A percentile compares a stretch with the other conserved stretches of the same genome.
These are phyloP conservation scores for Megalops cyprinoides DNA, from an alignment of 2,797 vertebrate species.

Conservation along the genomic window DNA sequence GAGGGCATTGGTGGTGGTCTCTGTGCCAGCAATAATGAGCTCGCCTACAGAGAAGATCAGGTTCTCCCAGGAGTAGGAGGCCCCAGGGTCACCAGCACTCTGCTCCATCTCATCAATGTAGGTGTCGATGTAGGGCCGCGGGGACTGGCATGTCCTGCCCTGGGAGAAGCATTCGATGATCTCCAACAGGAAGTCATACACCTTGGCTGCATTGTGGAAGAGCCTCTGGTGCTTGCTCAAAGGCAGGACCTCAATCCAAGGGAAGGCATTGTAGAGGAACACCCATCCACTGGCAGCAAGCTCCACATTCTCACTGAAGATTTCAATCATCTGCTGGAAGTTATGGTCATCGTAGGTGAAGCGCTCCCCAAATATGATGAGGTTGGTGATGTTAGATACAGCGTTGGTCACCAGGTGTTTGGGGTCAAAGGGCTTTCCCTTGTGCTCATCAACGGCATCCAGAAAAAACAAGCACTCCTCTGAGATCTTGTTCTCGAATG, in stretches of 20 bases:
- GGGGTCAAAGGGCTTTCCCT: conserved; percentile 87
- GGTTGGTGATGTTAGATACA: conserved; percentile 95
- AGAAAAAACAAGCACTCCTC: conserved; percentile 91
- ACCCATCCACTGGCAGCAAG: conserved; percentile 89
- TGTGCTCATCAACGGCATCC: conserved; percentile 88
- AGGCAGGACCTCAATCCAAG: conserved; percentile 90
- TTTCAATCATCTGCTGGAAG: conserved; percentile 97
- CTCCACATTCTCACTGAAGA: conserved; percentile 97
- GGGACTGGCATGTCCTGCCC: conserved; percentile 81
- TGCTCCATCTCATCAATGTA: conserved; percentile 94
- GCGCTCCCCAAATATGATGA: conserved; percentile 92
- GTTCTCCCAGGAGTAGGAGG: conserved; percentile 89
- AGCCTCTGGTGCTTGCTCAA: conserved; percentile 95
- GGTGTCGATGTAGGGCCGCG: conserved; percentile 91
- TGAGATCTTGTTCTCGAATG: conserved; percentile 90
- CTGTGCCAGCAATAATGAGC: conserved; percentile 96
- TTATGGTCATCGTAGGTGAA: conserved; percentile 92
- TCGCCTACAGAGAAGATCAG: conserved; percentile 96
- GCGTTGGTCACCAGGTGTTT: conserved; percentile 93
- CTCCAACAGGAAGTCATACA: conserved; percentile 86
- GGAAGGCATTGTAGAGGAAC: conserved; percentile 96
- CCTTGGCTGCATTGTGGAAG: conserved; percentile 89
- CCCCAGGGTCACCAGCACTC: conserved; percentile 73
- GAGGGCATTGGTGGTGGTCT: conserved; percentile 95
- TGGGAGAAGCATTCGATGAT: conserved; percentile 82